phyloP scores from a whole-genome alignment of 2,113 vertebrate species.

The Lasiurus borealis region DNA sequence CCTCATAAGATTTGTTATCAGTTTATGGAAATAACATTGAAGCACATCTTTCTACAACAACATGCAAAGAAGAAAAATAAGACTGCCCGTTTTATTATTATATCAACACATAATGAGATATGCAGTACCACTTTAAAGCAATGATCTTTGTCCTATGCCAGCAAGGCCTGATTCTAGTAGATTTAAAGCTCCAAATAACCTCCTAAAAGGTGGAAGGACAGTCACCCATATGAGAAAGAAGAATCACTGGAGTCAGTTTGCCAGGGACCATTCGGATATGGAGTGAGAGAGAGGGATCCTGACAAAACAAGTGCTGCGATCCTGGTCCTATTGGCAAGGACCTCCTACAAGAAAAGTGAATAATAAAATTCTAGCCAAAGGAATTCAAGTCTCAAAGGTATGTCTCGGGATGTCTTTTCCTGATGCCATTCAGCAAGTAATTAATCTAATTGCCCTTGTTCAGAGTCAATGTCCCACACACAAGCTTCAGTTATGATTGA shows the following conservation, averaged over 20 bases:
- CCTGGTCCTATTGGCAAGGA: not conserved
- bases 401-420: not conserved
- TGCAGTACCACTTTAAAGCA: not conserved
- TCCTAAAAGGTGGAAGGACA: no score
- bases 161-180: not conserved
- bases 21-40: not conserved
- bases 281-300: not conserved
- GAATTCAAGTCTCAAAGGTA: not conserved
- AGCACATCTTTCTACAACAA: not conserved
- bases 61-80: constrained; percentile 4
- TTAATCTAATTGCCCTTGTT: constrained; percentile 33
- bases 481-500: constrained; percentile 35
- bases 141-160: not conserved
- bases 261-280: not conserved
- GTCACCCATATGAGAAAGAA: not conserved
- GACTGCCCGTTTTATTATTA: not conserved
- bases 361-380: not conserved
- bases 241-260: not conserved
- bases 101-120: not conserved
- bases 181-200: not conserved
- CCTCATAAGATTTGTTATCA: constrained; percentile 35
- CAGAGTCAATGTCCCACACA: not conserved
- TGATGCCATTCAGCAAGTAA: constrained; percentile 31
- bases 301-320: not conserved
- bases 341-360: not conserved